Percentiles rank a stretch among this genome's conserved stretches.
phyloP scores from a whole-genome alignment of 2,797 vertebrate genomes.

The Anguilla marmorata region DNA sequence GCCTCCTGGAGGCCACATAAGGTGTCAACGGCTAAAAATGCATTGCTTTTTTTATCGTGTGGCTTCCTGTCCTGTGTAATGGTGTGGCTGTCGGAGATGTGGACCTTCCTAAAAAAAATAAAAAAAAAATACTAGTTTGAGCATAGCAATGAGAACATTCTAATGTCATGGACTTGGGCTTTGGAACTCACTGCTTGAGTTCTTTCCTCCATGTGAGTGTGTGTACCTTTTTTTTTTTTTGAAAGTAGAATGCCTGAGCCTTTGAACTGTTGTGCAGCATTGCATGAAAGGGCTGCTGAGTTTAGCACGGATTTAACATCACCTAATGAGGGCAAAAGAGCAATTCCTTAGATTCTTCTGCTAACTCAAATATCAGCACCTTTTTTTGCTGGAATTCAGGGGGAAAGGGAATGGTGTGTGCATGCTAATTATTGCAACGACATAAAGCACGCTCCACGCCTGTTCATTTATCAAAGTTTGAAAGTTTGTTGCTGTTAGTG shows the following conservation, averaged over 20 bases:
- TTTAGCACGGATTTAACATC: slow-evolving; percentile 79
- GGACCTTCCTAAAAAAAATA: slow-evolving; percentile 9
- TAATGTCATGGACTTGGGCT: slow-evolving; percentile 49
- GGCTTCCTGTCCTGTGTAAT: not conserved
- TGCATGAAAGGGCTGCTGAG: slow-evolving; percentile 76
- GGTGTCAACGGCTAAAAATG: not conserved
- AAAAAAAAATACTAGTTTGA: not conserved
- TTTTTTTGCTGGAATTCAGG: slow-evolving; percentile 51
- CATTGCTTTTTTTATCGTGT: not conserved
- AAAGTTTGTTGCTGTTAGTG: slow-evolving; percentile 43
- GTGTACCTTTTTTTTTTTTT: slow-evolving; percentile 67
- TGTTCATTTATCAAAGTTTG: slow-evolving; percentile 64
- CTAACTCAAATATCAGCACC: slow-evolving; percentile 78
- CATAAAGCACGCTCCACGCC: slow-evolving; percentile 71
- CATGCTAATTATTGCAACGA: slow-evolving; percentile 71
- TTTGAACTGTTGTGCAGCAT: slow-evolving; percentile 73
- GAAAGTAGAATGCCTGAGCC: slow-evolving; percentile 72
- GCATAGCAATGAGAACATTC: not conserved
- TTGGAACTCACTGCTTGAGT: slow-evolving; percentile 47
- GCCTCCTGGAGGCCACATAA: not conserved
- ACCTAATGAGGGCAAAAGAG: slow-evolving; percentile 81
- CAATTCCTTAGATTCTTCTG: slow-evolving; percentile 73
- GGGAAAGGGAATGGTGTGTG: slow-evolving; percentile 55
- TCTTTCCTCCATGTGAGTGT: slow-evolving; percentile 72
- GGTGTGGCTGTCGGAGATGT: not conserved